Base-by-base conservation (phyloP, 2,888 invertebrate genomes). In the Dyspetes luteomarginatus region DNA sequence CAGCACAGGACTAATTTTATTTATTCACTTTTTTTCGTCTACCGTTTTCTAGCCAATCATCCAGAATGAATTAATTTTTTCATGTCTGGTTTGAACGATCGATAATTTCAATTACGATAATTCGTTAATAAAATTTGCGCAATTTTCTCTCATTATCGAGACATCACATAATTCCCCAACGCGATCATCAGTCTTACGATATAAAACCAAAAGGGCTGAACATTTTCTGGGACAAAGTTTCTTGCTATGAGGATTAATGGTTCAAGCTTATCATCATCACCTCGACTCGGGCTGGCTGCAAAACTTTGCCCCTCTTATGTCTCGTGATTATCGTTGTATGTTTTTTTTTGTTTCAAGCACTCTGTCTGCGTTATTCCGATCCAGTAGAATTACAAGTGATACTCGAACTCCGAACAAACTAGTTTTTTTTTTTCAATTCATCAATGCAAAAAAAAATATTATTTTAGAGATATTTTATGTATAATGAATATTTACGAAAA, bases 141-240 rank as follows among this genome's bases (percentile, higher is more conserved):
- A 48, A 64, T 15, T 64, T 15, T 3, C 26, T 2, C 48, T 60
- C 26, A 60, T 71, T 71, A 71, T 17, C 48, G 36, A 22, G 30
- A 48, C n/a, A 15, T 12, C 50, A 2, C 24, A 7, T 28, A 9
- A 36, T 60, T n/a, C 19, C 50, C 43, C 22, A 15, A 12, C 24
- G 36, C 58, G 30, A 36, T n/a, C 15, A 17, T 15, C 24, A 45
- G 45, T 45, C 28, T 19, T 9, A 5, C 4, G 17, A 64, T 45
- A 50, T 9, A 28, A 41, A 15, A 26, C 41, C 22, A 52, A 22
- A 62, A 72, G 17, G 24, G 9, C 17, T n/a, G 30, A n/a, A 26
- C 17, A 28, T 65, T 48, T 30, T 17, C 3, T 30, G 17, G 17
- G 48, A 30, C 65, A 15, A 72, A 72, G 48, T 72, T 72, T 62